phyloP scores from a whole-genome alignment of 92 coral and sea anemone genomes.

The Paramuricea clavata region DNA sequence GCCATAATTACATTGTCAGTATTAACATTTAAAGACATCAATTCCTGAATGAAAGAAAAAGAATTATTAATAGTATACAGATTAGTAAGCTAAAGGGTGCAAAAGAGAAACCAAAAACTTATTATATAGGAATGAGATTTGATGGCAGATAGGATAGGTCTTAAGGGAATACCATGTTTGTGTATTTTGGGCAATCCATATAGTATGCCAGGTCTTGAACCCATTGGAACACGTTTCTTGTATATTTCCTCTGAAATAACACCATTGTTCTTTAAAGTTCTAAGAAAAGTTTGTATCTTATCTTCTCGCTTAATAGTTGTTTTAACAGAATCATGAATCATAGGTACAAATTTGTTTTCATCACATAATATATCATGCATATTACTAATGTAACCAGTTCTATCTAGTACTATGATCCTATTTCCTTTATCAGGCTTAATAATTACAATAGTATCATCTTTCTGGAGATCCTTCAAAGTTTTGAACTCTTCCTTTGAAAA shows the following conservation, averaged over 20 bases:
- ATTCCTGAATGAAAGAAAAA: no score
- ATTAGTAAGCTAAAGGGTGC: no score
- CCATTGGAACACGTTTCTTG: neutral
- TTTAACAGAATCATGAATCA: neutral
- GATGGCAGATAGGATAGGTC: no score
- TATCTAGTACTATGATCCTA: neutral
- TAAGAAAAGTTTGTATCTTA: neutral
- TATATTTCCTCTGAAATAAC: no score
- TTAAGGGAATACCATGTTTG: no score
- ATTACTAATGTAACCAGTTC: neutral
- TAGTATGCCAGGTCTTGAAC: slow-evolving; percentile 13
- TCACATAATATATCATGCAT: neutral
- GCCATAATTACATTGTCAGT: neutral
- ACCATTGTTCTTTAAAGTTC: neutral
- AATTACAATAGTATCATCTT: neutral
- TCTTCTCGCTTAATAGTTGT: neutral
- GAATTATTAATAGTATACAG: neutral
- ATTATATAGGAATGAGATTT: no score
- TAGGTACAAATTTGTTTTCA: neutral
- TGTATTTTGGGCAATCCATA: neutral
- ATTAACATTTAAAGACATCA: neutral
- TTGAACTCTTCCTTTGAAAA: neutral
- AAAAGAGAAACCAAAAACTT: no score
- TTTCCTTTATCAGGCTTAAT: neutral
- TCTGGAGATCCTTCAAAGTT: neutral